These are phyloP conservation scores for Metacarcinus magister DNA, from an alignment of 2,888 invertebrate species.

Conservation along the genomic window DNA sequence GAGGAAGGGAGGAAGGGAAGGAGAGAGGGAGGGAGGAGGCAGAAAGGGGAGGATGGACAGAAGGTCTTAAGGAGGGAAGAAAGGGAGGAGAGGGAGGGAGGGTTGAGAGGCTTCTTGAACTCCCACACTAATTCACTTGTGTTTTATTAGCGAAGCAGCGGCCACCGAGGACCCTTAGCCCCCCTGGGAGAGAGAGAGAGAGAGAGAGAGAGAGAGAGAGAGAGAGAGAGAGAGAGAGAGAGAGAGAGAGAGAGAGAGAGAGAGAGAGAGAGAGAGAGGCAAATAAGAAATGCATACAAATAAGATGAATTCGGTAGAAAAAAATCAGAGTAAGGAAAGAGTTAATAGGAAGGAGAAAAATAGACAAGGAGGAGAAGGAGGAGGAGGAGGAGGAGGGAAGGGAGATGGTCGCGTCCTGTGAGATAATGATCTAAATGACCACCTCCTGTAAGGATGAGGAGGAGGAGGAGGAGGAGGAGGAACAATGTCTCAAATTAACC, in stretches of 20 bases:
- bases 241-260: not conserved
- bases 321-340: not conserved
- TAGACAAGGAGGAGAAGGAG: not conserved
- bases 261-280: not conserved
- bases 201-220: not conserved
- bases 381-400: not conserved
- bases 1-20: not conserved
- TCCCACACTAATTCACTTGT: not conserved
- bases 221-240: not conserved
- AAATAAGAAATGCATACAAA: not conserved
- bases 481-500: conserved; percentile 13
- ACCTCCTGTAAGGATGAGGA: conserved; percentile 10
- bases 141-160: not conserved
- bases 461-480: conserved; percentile 43
- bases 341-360: not conserved
- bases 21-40: not conserved
- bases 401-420: not conserved
- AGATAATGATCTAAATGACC: not conserved
- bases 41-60: not conserved
- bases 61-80: not conserved
- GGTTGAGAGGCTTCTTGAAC: not conserved
- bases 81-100: not conserved
- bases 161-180: not conserved
- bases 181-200: not conserved
- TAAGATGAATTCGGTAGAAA: not conserved